Evolutionary conservation across 2,888 invertebrate species (phyloP).

Genomic region (Conus canariensis): DNA sequence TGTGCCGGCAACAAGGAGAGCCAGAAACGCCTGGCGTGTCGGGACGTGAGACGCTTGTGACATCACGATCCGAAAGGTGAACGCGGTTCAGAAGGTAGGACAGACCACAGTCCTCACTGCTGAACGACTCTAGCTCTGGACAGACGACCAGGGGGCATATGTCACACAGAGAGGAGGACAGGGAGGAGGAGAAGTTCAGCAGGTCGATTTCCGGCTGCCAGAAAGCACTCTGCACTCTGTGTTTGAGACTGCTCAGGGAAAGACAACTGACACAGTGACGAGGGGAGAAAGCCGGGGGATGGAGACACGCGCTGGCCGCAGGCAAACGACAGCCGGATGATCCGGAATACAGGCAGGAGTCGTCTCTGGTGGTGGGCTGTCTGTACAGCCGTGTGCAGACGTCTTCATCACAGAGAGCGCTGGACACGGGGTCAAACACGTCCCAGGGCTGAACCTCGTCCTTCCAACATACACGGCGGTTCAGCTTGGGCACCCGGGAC

Average conservation of each 20-base stretch:
- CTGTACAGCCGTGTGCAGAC: background rate
- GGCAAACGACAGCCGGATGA: background rate
- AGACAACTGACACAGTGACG: background rate
- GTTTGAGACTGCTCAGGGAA: background rate
- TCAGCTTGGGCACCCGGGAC: background rate
- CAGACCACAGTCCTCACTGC: background rate
- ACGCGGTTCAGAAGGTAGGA: too few relatives aligned
- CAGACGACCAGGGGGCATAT: background rate
- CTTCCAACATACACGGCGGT: background rate
- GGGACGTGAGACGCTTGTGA: too few relatives aligned
- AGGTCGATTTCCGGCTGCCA: background rate
- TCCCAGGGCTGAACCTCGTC: conserved; percentile 23
- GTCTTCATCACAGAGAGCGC: conserved; percentile 28
- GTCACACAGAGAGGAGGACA: background rate
- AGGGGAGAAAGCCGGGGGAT: background rate
- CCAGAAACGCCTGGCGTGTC: background rate
- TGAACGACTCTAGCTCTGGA: background rate
- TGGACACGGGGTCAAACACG: background rate
- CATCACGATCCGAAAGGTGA: background rate
- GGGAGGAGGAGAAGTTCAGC: conserved; percentile 5
- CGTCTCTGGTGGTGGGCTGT: background rate
- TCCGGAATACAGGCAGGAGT: background rate
- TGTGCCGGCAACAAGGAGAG: background rate
- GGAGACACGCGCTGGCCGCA: background rate
- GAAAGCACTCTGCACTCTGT: background rate